Evolutionary conservation across 2,888 invertebrate species (phyloP), one percentile per base, ranked within the genome.

Genomic region (Zeuzera pyrina): DNA sequence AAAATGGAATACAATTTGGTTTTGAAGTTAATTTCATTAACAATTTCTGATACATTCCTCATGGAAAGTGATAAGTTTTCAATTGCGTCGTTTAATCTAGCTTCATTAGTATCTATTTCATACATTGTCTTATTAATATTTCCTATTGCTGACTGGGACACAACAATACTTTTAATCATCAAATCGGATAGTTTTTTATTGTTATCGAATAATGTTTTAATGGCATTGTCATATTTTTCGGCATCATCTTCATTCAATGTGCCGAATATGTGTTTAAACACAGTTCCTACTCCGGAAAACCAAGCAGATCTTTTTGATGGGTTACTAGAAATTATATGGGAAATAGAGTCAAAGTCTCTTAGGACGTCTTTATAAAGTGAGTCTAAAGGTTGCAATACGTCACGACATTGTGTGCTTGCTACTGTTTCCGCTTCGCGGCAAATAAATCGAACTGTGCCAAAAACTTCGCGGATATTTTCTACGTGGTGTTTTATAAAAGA

Each of bases 171-270:
- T 3, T 25, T 5, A 24, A 45, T 46, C 21, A 44, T 36, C 28
- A 46, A 35, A 7, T 40, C 36, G 23, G 38, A 33, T 13, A 45
- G 12, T 19, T 16, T 36, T 12, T 42, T 40, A 27, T 43, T 21
- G 2, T 40, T 24, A 21, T 38, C 29, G 25, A 45, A 36, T 11
- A 45, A 1, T 15, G 12, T 15, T 12, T 31, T 12, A 10, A 51
- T 45, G 3, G 46, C 43, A 1, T 38, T 23, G 19, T 49, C 32
- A 27, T 46, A 49, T 16, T 30, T 40, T 0, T 44, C 8, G 8
- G 36, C 47, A 25, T 49, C 47, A 6, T 47, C 27, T 33, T 49
- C 47, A 12, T 49, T 41, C 15, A 49, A 16, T 19, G 49, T 44
- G 1, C 48, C 49, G 26, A 47, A 47, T n/a, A 49, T 31, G 12